These are phyloP conservation scores for Naso thynnoides DNA, from an alignment of 2,797 vertebrate species.

Conservation along the genomic window DNA sequence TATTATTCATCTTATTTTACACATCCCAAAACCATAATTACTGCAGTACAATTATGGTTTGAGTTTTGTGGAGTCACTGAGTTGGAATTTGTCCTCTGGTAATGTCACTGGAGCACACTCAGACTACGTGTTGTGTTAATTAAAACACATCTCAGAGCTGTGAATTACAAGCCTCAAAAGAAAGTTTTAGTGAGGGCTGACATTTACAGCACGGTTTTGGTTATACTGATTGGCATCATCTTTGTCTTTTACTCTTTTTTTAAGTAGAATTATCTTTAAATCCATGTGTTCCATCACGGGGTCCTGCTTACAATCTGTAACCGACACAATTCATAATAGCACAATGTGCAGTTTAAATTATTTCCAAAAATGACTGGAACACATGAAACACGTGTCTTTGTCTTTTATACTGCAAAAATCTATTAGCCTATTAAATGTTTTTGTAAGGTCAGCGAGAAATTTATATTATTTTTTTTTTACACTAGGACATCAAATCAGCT, in stretches of 20 bases:
- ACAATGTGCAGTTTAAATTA: too few relatives aligned
- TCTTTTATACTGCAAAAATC: conserved; percentile 8
- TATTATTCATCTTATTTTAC: conserved; percentile 61
- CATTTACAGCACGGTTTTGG: conserved; percentile 2
- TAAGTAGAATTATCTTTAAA: too few relatives aligned
- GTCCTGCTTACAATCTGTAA: too few relatives aligned
- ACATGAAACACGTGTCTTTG: too few relatives aligned
- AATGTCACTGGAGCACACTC: conserved; percentile 51
- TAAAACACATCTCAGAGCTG: conserved; percentile 35
- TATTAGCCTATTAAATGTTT: background rate
- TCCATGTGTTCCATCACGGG: too few relatives aligned
- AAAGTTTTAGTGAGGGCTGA: conserved; percentile 11
- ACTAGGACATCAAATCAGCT: background rate
- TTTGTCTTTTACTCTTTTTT: too few relatives aligned
- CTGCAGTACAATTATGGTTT: conserved; percentile 34
- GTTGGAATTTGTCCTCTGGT: conserved; percentile 61
- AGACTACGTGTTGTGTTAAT: conserved; percentile 48
- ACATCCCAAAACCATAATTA: conserved; percentile 49
- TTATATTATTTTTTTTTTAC: background rate
- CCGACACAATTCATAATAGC: too few relatives aligned
- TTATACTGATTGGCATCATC: background rate
- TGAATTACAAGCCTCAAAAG: conserved; percentile 37
- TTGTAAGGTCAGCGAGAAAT: background rate
- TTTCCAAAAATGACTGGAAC: too few relatives aligned
- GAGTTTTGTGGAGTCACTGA: conserved; percentile 44